Base-by-base conservation (phyloP, 2,888 invertebrate species). In the Flexamia atlantica region DNA sequence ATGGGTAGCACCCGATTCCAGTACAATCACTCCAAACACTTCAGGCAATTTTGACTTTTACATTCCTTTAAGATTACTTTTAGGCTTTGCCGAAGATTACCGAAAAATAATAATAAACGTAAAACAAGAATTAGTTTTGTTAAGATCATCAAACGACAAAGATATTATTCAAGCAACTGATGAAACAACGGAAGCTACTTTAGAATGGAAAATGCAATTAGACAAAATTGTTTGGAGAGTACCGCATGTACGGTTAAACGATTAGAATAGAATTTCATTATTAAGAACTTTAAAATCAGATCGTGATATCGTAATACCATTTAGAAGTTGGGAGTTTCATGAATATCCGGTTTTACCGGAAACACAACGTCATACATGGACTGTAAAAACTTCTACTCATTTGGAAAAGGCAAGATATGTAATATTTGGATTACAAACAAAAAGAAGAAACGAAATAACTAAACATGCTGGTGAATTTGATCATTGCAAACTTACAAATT, bases 371-470 rank as follows among this genome's bases (percentile, higher is more conserved):
- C 87, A 89, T 84, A 85, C 87, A 23, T 89, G 89, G 90, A 85
- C 88, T 53, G 60, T 86, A 23, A 86, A 87, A 85, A 89, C 89
- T 28, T 85, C 88, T 14, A 87, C 87, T 17, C 88, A 88, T 82
- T 84, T 90, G 57, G 90, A 90, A 87, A 89, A 89, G 87, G 90
- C 90, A 0, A 85, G 89, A 79, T 90, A 86, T 85, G 85, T 90
- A 23, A 88, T 90, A 64, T 57, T 90, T 25, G 89, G 88, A 14
- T 88, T 90, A 70, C 90, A 90, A 88, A 90, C 89, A 20, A 86
- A 88, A 81, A 86, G 88, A 85, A 89, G 89, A 87, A 88, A 88
- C 86, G 84, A 87, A 30, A 74, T 84, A 64, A 30, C 20, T 5
- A 86, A 76, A 70, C 86, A 89, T 85, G 84, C 86, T 0, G 5